Base-by-base conservation (phyloP, 2,113 vertebrate genomes). In the Clarias macrocephalus region DNA sequence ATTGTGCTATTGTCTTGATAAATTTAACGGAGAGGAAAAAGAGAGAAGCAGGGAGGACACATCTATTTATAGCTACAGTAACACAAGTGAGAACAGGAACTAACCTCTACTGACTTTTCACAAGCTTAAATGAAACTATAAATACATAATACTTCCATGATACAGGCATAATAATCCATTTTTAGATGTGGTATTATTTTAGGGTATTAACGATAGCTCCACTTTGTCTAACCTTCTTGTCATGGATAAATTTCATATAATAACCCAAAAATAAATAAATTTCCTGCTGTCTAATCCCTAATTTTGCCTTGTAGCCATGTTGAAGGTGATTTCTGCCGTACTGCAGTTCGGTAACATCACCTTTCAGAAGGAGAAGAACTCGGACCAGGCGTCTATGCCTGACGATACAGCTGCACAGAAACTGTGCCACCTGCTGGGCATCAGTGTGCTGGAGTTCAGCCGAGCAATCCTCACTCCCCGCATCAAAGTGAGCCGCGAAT, bases 401-500 rank as follows among this genome's bases (percentile, higher is more conserved):
- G 97, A 98, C 80, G 96, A 98, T 94, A 98, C 97, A 88, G 97
- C 97, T 42, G 97, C 97, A 4, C 97, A 97, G 94, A 98, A 98
- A 91, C 94, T 98, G 85, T 96, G 95, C 93, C 96, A 97, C 89
- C 96, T 98, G 80, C 93, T 98, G 92, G 96, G 97, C 65, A 94
- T 98, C 84, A 97, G 96, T 16, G 97, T 97, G 86, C 93, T 97
- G 0, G 97, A 98, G 91, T 98, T 98, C 92, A 96, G 96, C 30
- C 94, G 97, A 0, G 97, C 97, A 89, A 96, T 98, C 89, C 96
- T 98, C 88, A 96, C 94, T 0, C 97, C 97, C 0, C 95, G 96
- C 88, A 98, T 98, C 91, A 98, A 97, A 94, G 97, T 98, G 16
- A 97, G 97, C 65, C 95, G 97, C 10, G 97, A 98, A 90, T 97